Base-by-base conservation (phyloP, 2,113 vertebrate species). In the Xiphias gladius region DNA sequence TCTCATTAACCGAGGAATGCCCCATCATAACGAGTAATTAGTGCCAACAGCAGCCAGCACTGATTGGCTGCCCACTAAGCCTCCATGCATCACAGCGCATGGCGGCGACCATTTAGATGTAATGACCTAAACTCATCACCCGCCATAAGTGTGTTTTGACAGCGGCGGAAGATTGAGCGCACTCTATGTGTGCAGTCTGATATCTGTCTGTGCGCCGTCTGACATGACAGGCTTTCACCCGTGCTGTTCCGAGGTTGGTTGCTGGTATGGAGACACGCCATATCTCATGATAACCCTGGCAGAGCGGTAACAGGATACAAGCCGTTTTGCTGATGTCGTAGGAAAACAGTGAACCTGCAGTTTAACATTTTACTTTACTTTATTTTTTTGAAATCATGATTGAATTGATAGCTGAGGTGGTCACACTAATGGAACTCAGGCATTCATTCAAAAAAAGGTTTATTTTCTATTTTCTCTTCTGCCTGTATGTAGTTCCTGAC, bases 1-100 rank as follows among this genome's bases (percentile, higher is more conserved):
- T 85, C 76, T 84, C 73, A 75, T 91, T 88, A 89, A 72, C 80
- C n/a, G 24, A 79, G 39, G 70, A 79, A 72, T 75, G 83, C 43
- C 74, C 72, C 69, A 3, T 88, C 81, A 55, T 73, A 64, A 88
- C 2, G 20, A 73, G 58, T 58, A 54, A 91, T 89, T 86, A 81
- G 68, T 24, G 46, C 73, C 50, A 76, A 82, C 72, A 71, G 71
- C 62, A 62, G 59, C 35, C 61, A 24, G 41, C 79, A 20, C 84
- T 79, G 75, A 89, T 66, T 89, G 81, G 79, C 70, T 76, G 64
- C 82, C 43, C 43, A 66, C 26, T 28, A 26, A 73, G 67, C 52
- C 67, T 67, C 59, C 50, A n/a, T 73, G 68, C 82, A 75, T 86
- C 81, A 61, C 43, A 58, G 67, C 48, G 2, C 48, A 50, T 52